Percentiles rank a stretch among this genome's conserved stretches.
These are phyloP conservation scores for Platycnemis pennipes DNA, from an alignment of 2,888 invertebrate species.

Conservation along the genomic window DNA sequence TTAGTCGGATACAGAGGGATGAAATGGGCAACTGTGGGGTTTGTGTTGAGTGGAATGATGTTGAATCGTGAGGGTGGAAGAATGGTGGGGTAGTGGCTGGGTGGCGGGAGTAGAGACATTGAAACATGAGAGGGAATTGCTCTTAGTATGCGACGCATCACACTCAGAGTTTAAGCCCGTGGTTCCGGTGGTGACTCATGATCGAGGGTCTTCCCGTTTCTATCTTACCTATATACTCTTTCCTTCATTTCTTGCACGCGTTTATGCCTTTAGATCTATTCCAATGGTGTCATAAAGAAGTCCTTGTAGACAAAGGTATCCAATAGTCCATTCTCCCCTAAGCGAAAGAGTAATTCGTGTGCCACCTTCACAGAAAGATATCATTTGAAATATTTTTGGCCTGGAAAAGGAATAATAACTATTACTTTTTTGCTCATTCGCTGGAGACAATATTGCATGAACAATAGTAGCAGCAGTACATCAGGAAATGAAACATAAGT, in stretches of 20 bases:
- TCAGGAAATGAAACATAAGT: no score
- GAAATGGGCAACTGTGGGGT: background rate
- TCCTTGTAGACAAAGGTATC: background rate
- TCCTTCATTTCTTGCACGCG: background rate
- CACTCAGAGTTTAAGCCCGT: constrained; percentile 37
- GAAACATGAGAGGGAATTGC: no score
- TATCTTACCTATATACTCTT: background rate
- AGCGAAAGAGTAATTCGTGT: no score
- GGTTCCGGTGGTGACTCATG: constrained; percentile 64
- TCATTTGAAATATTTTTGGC: no score
- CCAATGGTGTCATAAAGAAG: background rate
- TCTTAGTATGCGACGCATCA: constrained; percentile 49
- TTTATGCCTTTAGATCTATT: background rate
- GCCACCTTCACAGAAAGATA: no score
- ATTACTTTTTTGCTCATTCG: no score
- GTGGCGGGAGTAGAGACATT: background rate
- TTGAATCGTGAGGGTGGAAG: background rate
- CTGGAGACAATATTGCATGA: no score
- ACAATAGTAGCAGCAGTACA: no score
- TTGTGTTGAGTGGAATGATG: background rate
- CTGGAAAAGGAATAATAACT: no score
- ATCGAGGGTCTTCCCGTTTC: constrained; percentile 12
- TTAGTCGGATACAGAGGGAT: no score
- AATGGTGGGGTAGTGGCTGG: background rate
- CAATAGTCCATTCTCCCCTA: no score